These are phyloP conservation scores for Choloepus hoffmanni DNA, from an alignment of 2,113 vertebrate species.

Conservation along the genomic window DNA sequence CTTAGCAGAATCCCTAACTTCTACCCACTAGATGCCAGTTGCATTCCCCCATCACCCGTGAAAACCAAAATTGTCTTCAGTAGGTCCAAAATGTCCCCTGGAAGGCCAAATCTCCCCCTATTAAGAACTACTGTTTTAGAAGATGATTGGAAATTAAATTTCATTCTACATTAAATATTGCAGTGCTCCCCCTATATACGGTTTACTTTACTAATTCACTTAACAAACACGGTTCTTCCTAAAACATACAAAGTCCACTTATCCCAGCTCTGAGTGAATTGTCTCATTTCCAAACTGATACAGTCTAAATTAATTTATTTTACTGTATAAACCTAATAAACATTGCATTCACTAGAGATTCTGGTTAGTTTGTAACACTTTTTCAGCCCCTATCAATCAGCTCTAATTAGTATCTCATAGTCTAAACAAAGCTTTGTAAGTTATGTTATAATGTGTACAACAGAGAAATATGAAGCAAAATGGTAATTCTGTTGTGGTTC, in stretches of 20 bases:
- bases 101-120: background rate
- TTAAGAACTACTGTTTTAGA: slow-evolving; percentile 31
- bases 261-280: slow-evolving; percentile 52
- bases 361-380: slow-evolving; percentile 69
- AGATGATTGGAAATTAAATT: background rate
- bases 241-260: slow-evolving; percentile 20
- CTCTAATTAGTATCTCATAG: slow-evolving; percentile 67
- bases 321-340: slow-evolving; percentile 67
- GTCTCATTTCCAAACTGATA: slow-evolving; percentile 68
- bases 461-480: slow-evolving; percentile 70
- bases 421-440: slow-evolving; percentile 74
- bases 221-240: slow-evolving; percentile 5
- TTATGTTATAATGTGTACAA: slow-evolving; percentile 67
- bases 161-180: slow-evolving; percentile 35
- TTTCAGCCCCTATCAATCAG: slow-evolving; percentile 62
- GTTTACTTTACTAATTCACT: slow-evolving; percentile 61
- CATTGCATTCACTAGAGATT: slow-evolving; percentile 60
- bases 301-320: slow-evolving; percentile 70
- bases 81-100: background rate
- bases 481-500: slow-evolving; percentile 70
- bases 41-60: background rate
- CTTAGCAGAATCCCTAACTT: background rate
- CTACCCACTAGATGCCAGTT: background rate
- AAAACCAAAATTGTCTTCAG: background rate
- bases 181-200: background rate